Base-by-base conservation (phyloP, 2,113 vertebrate genomes). In the Rhinoderma darwinii region DNA sequence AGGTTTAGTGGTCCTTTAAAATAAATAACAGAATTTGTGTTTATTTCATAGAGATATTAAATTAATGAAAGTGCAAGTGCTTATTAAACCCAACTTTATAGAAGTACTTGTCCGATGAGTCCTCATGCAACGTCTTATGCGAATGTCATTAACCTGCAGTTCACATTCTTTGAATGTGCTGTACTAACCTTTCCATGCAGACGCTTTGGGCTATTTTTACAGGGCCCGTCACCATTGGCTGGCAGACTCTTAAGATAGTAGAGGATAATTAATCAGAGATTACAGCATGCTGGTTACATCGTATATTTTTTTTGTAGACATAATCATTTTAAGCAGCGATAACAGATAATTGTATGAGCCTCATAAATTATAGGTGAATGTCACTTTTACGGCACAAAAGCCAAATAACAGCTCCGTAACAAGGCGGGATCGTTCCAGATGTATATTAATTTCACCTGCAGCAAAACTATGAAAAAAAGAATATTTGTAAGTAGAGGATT, bases 341-440 rank as follows among this genome's bases (percentile, higher is more conserved):
- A 95, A 93, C 90, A 91, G 90, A 92, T 95, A 95, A 95, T 95
- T 95, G 94, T 92, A 91, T 90, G 93, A 90, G 92, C 91, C 91
- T 93, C 92, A 87, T 89, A 93, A 95, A 94, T 95, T 94, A 94
- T 47, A 94, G 93, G 93, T 95, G 94, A 94, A 93, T 94, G 93
- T 93, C 94, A 95, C 93, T 89, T 93, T 89, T 89, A 72, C 1
- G 90, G 63, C 91, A 92, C 92, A 94, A 91, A 90, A 90, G 86
- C 91, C 91, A 94, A 41, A 82, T 88, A 91, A 90, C 89, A 90
- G 90, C 90, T 90, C 91, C 89, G 93, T 89, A 92, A 47, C 89
- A 51, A 89, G 44, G 74, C 35, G 90, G 94, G 93, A 96, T 95
- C 95, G 93, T 89, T 88, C 89, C 89, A 93, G 93, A 93, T 92